Evolutionary conservation across 2,888 invertebrate genomes (phyloP).

Genomic region (Lasioglossum oenotherae): DNA sequence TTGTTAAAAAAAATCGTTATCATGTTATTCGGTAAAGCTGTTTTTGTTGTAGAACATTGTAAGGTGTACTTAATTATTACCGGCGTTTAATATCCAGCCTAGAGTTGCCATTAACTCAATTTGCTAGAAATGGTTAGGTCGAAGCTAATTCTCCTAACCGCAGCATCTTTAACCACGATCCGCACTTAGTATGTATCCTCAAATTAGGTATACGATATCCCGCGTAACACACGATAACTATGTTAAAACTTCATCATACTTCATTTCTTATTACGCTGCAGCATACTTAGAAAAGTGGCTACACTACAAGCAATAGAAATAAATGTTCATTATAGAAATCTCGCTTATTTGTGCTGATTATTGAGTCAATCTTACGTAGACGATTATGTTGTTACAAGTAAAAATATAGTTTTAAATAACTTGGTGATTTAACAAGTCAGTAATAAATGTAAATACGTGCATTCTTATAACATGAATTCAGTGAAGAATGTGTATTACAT

Average conservation of each 20-base stretch:
- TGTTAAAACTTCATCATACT: neutral
- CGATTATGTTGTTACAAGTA: neutral
- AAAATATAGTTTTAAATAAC: neutral
- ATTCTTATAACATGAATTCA: neutral
- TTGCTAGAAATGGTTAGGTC: neutral
- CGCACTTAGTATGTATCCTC: neutral
- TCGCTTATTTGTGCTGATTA: neutral
- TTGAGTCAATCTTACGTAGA: neutral
- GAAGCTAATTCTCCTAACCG: neutral
- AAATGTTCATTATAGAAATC: neutral
- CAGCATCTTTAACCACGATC: neutral
- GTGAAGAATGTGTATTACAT: neutral
- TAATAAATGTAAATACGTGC: neutral
- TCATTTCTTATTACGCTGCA: neutral
- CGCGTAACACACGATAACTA: neutral
- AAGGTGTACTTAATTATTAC: neutral
- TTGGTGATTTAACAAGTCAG: neutral
- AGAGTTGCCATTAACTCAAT: slow-evolving; percentile 10
- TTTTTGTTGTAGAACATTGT: neutral
- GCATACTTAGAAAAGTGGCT: neutral
- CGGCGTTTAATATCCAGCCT: neutral
- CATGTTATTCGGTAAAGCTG: neutral
- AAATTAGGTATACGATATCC: neutral
- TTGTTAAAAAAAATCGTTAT: neutral
- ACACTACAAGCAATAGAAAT: neutral